Conservation (phyloP, 2,797 vertebrate genomes). For the Allobates femoralis region DNA sequence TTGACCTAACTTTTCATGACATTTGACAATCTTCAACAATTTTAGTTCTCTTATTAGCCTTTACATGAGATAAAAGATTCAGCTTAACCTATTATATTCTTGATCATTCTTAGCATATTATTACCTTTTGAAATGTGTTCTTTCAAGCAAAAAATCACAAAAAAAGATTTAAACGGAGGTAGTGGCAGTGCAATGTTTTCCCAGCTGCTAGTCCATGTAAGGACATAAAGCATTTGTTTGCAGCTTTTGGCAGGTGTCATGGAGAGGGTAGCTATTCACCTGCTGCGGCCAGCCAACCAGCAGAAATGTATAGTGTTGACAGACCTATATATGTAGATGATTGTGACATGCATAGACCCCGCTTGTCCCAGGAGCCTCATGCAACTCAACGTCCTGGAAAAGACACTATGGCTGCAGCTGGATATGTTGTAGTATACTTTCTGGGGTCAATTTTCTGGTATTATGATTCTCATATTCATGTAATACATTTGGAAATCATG, state of each 20-base stretch:
- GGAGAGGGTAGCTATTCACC: slow-evolving; percentile 35
- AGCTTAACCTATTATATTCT: neutral
- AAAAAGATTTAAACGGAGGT: slow-evolving; percentile 11
- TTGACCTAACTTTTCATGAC: too few species aligned
- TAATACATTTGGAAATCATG: too few species aligned
- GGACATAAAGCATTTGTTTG: slow-evolving; percentile 29
- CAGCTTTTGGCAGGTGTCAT: slow-evolving; percentile 40
- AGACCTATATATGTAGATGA: slow-evolving; percentile 18
- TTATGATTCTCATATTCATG: too few species aligned
- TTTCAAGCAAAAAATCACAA: neutral
- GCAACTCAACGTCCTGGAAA: neutral
- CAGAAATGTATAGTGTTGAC: slow-evolving; percentile 31
- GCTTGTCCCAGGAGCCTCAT: neutral
- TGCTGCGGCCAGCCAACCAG: slow-evolving; percentile 12
- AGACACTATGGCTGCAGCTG: neutral
- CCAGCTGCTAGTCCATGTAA: slow-evolving; percentile 33
- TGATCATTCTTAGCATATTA: neutral
- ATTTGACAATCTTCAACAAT: too few species aligned
- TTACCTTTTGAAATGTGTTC: slow-evolving; percentile 20
- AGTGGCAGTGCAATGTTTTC: slow-evolving; percentile 20
- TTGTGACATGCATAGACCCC: neutral
- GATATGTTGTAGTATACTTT: too few species aligned
- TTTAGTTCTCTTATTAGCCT: too few species aligned
- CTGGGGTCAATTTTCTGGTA: neutral
- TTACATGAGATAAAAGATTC: neutral